A percentile compares a stretch with the other conserved stretches of the same genome.
Evolutionary conservation across 1,140 invertebrate genomes (phyloP).

Genomic region (Lethrus apterus): DNA sequence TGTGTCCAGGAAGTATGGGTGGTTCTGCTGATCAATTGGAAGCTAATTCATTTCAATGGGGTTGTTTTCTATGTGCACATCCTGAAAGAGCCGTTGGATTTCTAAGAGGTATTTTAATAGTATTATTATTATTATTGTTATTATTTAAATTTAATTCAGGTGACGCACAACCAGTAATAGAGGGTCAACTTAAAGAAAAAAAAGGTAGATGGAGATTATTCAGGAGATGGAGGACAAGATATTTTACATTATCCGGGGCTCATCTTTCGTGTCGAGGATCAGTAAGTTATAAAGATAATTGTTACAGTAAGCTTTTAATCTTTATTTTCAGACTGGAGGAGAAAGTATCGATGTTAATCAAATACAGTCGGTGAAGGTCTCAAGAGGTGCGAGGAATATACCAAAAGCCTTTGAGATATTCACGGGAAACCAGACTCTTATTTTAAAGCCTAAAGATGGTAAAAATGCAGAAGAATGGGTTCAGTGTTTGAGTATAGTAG

Average conservation of each 20-base stretch:
- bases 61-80: constrained; percentile 85
- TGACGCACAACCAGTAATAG: constrained; percentile 66
- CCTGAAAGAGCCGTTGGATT: constrained; percentile 80
- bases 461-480: constrained; percentile 93
- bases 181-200: constrained; percentile 92
- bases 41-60: constrained; percentile 55
- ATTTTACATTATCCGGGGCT: constrained; percentile 87
- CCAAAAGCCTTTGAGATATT: constrained; percentile 96
- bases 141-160: constrained; percentile 26
- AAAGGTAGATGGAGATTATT: constrained; percentile 89
- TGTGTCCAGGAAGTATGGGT: constrained; percentile 45
- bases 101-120: constrained; percentile 55
- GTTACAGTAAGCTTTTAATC: not conserved
- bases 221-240: constrained; percentile 82
- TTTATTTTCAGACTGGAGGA: constrained; percentile 51
- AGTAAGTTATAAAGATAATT: constrained; percentile 48
- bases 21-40: constrained; percentile 38
- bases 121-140: constrained; percentile 8
- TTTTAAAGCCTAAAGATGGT: constrained; percentile 89
- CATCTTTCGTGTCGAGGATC: constrained; percentile 82
- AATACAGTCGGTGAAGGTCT: constrained; percentile 86
- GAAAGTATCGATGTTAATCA: constrained; percentile 81
- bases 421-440: constrained; percentile 83
- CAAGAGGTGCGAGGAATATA: constrained; percentile 75
- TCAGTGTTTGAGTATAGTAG: constrained; percentile 80